These are phyloP conservation scores for Tangara arthus DNA, from an alignment of 2,797 vertebrate genomes.

Conservation along the genomic window DNA sequence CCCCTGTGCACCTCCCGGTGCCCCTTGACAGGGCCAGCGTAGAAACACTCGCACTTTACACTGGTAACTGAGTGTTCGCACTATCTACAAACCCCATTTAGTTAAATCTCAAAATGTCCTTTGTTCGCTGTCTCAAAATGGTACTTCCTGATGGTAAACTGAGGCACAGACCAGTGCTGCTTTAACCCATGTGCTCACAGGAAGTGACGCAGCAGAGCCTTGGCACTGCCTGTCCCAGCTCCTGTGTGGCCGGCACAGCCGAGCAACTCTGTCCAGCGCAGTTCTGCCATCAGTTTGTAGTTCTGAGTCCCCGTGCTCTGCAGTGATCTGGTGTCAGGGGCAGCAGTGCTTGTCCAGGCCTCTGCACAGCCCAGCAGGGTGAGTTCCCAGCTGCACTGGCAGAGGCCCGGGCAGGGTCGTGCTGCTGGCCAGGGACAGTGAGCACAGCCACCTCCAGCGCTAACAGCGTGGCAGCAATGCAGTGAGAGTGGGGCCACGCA, in stretches of 20 bases:
- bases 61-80: neutral
- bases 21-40: rapidly evolving
- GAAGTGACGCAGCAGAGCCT: too few relatives aligned
- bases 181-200: rapidly evolving
- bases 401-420: too few relatives aligned
- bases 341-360: neutral
- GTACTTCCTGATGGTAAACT: neutral
- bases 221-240: neutral
- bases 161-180: neutral
- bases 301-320: neutral
- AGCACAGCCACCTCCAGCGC: neutral
- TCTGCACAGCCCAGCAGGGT: neutral
- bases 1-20: rapidly evolving
- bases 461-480: neutral
- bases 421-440: neutral
- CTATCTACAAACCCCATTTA: rapidly evolving
- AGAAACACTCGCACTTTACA: rapidly evolving
- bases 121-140: neutral
- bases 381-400: neutral
- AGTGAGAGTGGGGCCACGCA: neutral
- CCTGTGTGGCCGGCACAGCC: neutral
- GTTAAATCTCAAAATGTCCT: neutral
- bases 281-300: rapidly evolving
- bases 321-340: neutral
- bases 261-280: too few relatives aligned